Base-by-base conservation (phyloP, 2,888 invertebrate species). In the Xestia c-nigrum region DNA sequence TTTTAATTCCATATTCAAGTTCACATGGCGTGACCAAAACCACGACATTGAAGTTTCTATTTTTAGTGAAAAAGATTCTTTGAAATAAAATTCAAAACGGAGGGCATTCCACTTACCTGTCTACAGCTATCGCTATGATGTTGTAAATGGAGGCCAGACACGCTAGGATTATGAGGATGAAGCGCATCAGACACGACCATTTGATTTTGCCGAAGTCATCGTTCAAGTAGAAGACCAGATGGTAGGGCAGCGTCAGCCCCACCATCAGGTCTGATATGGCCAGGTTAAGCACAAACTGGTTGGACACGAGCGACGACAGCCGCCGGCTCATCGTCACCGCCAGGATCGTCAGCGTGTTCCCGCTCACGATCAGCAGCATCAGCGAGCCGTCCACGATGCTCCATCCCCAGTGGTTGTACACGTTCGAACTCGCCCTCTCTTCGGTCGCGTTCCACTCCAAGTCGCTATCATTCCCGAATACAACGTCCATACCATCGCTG, bases 71-170 rank as follows among this genome's bases (percentile, higher is more conserved):
- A 21, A 64, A 87, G 5, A 89, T 83, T 87, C 76, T 82, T 84
- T 71, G 78, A 77, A 87, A 81, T 74, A 73, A 73, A 72, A 59
- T 84, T 61, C n/a, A 73, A 76, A 80, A 72, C 69, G 76, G 83
- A 84, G 74, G 72, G 73, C 66, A 76, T 79, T 80, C 63, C 83
- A 90, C 94, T 91, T 90, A 96, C 92, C 98, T 97, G 95, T 98
- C 98, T 80, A 98, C 97, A 50, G 98, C 98, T 85, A 98, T 98
- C 70, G 98, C 97, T 89, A 98, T 97, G 86, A 98, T 97, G 93
- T 98, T 98, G 95, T 97, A 97, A 89, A 98, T 98, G 86, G 98
- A 98, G 70, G 98, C 98, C 88, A 98, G 97, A 91, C 98, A 98
- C 81, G 98, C 98, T 90, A 98, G 97, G 86, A 98, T 97, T 85